Base-by-base conservation (phyloP, 2,888 invertebrate species). In the Caenorhabditis sp. region DNA sequence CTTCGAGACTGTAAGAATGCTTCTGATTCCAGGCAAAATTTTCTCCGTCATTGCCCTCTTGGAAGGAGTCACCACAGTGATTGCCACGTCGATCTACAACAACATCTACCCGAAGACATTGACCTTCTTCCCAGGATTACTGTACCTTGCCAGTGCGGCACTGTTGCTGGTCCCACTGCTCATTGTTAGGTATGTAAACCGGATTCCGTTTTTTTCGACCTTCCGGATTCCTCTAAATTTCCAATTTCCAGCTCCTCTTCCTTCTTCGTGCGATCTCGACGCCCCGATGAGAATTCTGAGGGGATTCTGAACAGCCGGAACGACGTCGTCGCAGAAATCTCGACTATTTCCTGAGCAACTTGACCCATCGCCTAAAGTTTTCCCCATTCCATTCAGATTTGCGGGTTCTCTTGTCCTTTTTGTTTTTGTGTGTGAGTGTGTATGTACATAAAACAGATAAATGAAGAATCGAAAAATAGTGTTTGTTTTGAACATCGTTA, bases 11-110 rank as follows among this genome's bases (percentile, higher is more conserved):
- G 54, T 1, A 54, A 51, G 16, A 4, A 2, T 44, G 41, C n/a
- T 22, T 24, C 44, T 31, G 6, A 28, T 47, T 85, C 12, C 84
- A 92, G 93, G 92, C 3, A 92, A 92, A 84, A 82, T 92, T 38
- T 90, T 93, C 84, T 89, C 92, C 0, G 82, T 92, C 79, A 90
- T 93, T 59, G 91, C 92, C 0, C 87, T 92, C 5, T 72, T 92
- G 35, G 93, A 93, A 87, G 92, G 91, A 44, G 70, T 93, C 16
- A 86, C 92, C 1, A 86, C 89, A 5, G 85, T 93, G 10, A 72
- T 91, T 56, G 93, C 93, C 6, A 92, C 92, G 0, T 80, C 92
- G 6, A 85, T 93, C 16, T 93, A 92, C 89, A 93, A 93, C 86
- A 91, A 89, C 19, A 56, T 93, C 35, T 92, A 92, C 66, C 92